Percentiles rank a stretch among this genome's conserved stretches.
Evolutionary conservation across 2,888 invertebrate genomes (phyloP).

Genomic region (Melieria omissa): DNA sequence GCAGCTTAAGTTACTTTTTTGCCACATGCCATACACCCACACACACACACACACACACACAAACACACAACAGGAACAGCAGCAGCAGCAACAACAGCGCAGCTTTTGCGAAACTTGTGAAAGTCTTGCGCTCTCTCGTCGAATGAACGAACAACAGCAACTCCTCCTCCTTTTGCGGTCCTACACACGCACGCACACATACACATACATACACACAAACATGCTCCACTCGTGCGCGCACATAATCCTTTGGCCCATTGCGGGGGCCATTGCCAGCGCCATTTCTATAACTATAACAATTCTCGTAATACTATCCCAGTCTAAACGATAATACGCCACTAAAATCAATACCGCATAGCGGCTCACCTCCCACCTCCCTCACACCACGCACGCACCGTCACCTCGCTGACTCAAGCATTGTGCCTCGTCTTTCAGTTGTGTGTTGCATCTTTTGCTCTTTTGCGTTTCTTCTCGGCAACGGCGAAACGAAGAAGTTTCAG

Average conservation of each 20-base stretch:
- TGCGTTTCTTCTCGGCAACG: not conserved
- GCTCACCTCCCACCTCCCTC: not conserved
- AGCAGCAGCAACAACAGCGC: not conserved
- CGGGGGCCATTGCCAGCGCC: constrained; percentile 48
- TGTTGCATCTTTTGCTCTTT: not conserved
- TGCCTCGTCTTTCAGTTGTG: not conserved
- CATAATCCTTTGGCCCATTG: constrained; percentile 46
- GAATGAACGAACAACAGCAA: not conserved
- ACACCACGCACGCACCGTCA: constrained; percentile 5
- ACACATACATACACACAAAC: not conserved
- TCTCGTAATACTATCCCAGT: constrained; percentile 63
- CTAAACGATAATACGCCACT: constrained; percentile 66
- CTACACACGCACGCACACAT: not conserved
- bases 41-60: not conserved
- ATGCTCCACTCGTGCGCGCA: constrained; percentile 8
- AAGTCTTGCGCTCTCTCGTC: constrained; percentile 8
- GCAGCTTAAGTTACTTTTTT: constrained; percentile 28
- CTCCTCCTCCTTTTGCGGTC: constrained; percentile 2
- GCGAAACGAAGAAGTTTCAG: too few relatives aligned
- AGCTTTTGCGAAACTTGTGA: not conserved
- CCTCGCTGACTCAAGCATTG: constrained; percentile 2
- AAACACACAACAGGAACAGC: too few relatives aligned
- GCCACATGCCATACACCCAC: not conserved
- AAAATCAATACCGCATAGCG: constrained; percentile 61
- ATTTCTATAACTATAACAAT: constrained; percentile 62